Evolutionary conservation across 2,113 vertebrate species (phyloP).

Genomic region (Speoplatyrhinus poulsoni): DNA sequence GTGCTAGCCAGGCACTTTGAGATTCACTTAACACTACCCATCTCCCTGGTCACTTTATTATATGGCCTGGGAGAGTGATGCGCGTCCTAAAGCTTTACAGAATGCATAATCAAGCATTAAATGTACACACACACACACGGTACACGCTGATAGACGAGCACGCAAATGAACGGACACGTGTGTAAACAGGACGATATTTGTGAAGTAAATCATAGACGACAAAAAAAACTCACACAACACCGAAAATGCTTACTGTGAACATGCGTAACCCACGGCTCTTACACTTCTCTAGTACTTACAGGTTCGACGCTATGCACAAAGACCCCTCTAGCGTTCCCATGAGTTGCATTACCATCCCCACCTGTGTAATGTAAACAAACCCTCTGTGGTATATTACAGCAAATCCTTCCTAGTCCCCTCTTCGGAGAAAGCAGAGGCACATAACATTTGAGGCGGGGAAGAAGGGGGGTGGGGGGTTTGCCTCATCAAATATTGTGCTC

Average conservation of each 20-base stretch:
- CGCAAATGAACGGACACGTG: not conserved
- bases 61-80: slow-evolving; percentile 75
- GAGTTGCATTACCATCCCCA: slow-evolving; percentile 40
- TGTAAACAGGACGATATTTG: not conserved
- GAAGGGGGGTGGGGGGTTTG: slow-evolving; percentile 21
- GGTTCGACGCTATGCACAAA: slow-evolving; percentile 41
- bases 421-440: slow-evolving; percentile 45
- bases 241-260: slow-evolving; percentile 63
- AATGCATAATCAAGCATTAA: slow-evolving; percentile 80
- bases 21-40: slow-evolving; percentile 71
- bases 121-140: slow-evolving; percentile 41
- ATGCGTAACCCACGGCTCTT: slow-evolving; percentile 46
- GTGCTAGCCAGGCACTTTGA: slow-evolving; percentile 75
- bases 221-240: slow-evolving; percentile 19
- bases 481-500: slow-evolving; percentile 62
- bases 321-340: slow-evolving; percentile 56
- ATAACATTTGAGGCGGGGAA: slow-evolving; percentile 38
- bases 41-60: slow-evolving; percentile 79
- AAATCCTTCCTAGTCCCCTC: slow-evolving; percentile 48
- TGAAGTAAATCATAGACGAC: slow-evolving; percentile 8
- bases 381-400: slow-evolving; percentile 48
- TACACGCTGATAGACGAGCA: not conserved
- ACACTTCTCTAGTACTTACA: slow-evolving; percentile 38
- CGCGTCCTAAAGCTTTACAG: slow-evolving; percentile 76
- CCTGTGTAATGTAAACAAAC: slow-evolving; percentile 56